Evolutionary conservation across 2,888 invertebrate species (phyloP).

Genomic region (Steinernema hermaphroditum): DNA sequence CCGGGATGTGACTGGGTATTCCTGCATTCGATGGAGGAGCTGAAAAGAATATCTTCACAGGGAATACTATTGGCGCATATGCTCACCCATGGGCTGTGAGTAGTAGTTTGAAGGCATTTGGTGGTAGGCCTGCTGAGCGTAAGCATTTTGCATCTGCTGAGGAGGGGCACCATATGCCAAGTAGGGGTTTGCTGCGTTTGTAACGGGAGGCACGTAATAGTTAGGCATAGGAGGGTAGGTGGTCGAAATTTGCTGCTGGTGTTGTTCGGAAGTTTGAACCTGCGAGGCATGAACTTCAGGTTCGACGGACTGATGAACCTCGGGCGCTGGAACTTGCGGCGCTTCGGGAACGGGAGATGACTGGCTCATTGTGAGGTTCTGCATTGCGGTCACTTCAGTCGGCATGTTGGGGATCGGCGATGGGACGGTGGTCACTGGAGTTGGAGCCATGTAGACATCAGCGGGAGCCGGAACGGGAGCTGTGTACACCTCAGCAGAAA

Average conservation of each 20-base stretch:
- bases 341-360: not conserved
- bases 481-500: not conserved
- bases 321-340: not conserved
- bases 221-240: slow-evolving; percentile 12
- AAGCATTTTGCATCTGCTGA: not conserved
- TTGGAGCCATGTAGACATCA: not conserved
- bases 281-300: not conserved
- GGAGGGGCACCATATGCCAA: slow-evolving; percentile 51
- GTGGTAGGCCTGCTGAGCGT: not conserved
- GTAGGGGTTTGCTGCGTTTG: slow-evolving; percentile 47
- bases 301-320: too few relatives aligned
- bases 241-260: not conserved
- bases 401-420: too few relatives aligned
- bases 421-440: not conserved
- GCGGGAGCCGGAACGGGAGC: not conserved
- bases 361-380: too few relatives aligned
- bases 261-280: not conserved
- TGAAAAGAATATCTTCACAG: too few relatives aligned
- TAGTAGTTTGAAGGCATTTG: slow-evolving; percentile 15
- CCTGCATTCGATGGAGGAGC: not conserved
- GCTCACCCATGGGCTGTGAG: not conserved
- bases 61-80: too few relatives aligned
- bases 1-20: slow-evolving; percentile 33
- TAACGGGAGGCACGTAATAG: not conserved
- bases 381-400: not conserved